Evolutionary conservation across 1,140 invertebrate species (phyloP).

Genomic region (Plodia interpunctella): DNA sequence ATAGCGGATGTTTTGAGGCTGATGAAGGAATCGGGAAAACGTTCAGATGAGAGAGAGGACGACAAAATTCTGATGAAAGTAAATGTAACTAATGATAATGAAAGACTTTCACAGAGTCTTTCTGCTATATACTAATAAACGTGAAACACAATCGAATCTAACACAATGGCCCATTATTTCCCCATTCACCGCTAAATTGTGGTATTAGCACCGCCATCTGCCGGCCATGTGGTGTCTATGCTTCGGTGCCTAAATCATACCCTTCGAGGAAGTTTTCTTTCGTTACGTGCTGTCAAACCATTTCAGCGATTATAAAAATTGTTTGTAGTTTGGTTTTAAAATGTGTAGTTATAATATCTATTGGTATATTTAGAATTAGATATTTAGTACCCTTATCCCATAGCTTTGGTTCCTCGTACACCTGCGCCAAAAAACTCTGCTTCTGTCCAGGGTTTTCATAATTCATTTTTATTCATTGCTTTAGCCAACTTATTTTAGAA

Average conservation of each 20-base stretch:
- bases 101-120: not conserved
- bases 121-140: not conserved
- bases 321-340: not conserved
- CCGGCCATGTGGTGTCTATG: constrained; percentile 41
- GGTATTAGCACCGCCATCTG: constrained; percentile 33
- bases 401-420: no score
- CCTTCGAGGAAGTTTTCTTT: constrained; percentile 11
- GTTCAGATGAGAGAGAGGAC: no score
- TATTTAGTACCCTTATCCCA: no score
- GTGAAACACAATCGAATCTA: not conserved
- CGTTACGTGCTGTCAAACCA: constrained; percentile 3
- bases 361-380: no score
- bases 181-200: constrained; percentile 7
- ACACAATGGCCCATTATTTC: constrained; percentile 13
- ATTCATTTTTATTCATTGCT: no score
- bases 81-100: not conserved
- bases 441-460: no score
- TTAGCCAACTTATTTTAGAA: no score
- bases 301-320: not conserved
- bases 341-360: no score
- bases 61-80: no score
- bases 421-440: no score
- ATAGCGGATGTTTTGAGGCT: no score
- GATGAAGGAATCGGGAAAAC: no score
- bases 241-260: constrained; percentile 25